Evolutionary conservation across 2,797 vertebrate genomes (phyloP), one percentile per base, ranked within the genome.

Genomic region (Cossypha dichroa): DNA sequence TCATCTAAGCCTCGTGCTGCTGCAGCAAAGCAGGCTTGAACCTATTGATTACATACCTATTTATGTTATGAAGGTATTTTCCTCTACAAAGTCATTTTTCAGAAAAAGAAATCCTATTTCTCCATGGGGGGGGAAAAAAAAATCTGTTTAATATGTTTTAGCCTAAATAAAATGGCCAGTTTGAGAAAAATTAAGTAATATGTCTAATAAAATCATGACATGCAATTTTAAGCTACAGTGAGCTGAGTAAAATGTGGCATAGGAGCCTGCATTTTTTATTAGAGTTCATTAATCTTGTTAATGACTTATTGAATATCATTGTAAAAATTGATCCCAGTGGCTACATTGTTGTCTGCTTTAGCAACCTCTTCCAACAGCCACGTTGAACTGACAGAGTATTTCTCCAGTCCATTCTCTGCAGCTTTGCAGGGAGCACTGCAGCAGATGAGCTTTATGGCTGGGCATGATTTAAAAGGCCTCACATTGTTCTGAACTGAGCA

Each of bases 231-330:
- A 96, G 92, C 79, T 95, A 70, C 74, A 72, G 84, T 36, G 77
- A 92, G 64, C 60, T 83, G 76, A 95, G 59, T 91, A 96, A 85
- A 97, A 95, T 88, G 87, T 74, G 54, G 66, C 89, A 75, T 58
- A 92, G 64, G 52, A 85, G 31, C 51, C 76, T 93, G 72, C 75
- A 90, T 91, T 80, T 96, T 95, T 97, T 97, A 96, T 93, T 95
- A 89, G 77, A 96, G 88, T 36, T 91, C 86, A 88, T 96, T 94
- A 85, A 96, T 97, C 96, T 97, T 95, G n/a, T 78, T 95, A 95
- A 97, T 96, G 89, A 92, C 64, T 91, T 97, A 95, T 88, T 96
- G 96, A 97, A 62, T 77, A 93, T 55, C 11, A 49, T 68, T 66
- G 83, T 72, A 87, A 96, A 95, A 96, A 96, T 95, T 88, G 85